Conservation (phyloP, 2,113 vertebrate genomes). For the Tringa solitaria region DNA sequence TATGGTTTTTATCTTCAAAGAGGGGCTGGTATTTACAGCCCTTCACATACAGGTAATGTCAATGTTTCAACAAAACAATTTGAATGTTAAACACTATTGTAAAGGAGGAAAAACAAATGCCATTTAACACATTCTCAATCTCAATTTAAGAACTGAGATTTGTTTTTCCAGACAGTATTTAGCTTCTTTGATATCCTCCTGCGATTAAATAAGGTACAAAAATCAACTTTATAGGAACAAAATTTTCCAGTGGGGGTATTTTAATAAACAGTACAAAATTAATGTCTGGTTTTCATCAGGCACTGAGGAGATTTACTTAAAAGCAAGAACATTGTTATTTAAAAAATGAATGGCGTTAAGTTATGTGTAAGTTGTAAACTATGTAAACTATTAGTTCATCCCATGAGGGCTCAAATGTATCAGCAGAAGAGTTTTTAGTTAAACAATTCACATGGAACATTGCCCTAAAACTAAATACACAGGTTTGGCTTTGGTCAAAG, state of each 20-base stretch:
- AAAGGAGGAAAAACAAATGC: not conserved
- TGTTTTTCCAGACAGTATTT: not conserved
- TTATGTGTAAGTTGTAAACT: slow-evolving; percentile 36
- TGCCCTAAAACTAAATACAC: not conserved
- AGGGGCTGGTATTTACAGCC: slow-evolving; percentile 17
- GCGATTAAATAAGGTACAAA: slow-evolving; percentile 1
- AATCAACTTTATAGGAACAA: not conserved
- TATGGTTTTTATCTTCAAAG: not conserved
- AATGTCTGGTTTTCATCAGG: slow-evolving; percentile 44
- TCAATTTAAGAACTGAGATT: not conserved
- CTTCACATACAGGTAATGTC: not conserved
- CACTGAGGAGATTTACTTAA: not conserved
- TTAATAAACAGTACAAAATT: slow-evolving; percentile 4
- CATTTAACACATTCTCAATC: not conserved
- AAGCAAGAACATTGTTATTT: not conserved
- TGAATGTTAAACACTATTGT: not conserved
- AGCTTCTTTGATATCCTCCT: not conserved
- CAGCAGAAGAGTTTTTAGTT: not conserved
- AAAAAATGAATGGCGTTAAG: slow-evolving; percentile 23
- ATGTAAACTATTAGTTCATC: slow-evolving; percentile 44
- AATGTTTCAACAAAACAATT: not conserved
- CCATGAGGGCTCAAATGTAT: not conserved
- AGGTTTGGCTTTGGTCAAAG: not conserved
- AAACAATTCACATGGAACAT: not conserved
- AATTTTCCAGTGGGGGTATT: not conserved